Base-by-base conservation (phyloP, 2,888 invertebrate genomes). In the Drosophila melanosoma region DNA sequence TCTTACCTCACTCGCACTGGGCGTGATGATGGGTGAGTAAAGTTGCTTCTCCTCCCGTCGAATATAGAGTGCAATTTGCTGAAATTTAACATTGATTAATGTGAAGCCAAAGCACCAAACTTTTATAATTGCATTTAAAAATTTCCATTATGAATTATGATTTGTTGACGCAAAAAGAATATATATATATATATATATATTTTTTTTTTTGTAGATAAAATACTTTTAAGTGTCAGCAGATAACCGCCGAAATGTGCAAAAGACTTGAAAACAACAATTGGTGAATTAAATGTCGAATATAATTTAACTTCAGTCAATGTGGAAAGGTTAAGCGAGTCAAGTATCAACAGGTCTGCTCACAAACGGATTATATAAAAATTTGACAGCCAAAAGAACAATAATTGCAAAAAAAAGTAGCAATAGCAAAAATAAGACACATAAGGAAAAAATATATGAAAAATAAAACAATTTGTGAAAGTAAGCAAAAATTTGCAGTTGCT, bases 41-140 rank as follows among this genome's bases (percentile, higher is more conserved):
- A 92, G 78, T 33, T 92, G 83, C 12, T 86, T 86, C 67, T 93
- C 92, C 69, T 92, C 93, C 0, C 90, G 87, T 20, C 90, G 83
- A 64, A 92, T 87, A 38, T 92, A 92, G 33, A 89, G 86, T 6
- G 91, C 92, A 69, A 91, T 90, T 91, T 92, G 89, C 92, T 93
- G 66, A 0, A 89, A 89, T 20, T 20, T n/a, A 64, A 69, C 23
- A 57, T 17, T 40, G n/a, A 35, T 56, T 45, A 59, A 29, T 17
- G 36, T 48, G 11, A 51, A 23, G 45, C 17, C 26, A 26, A 4
- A 26, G 15, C 45, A 23, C 20, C 12, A 12, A 20, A 8, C 10
- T 40, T n/a, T 0, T 17, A n/a, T n/a, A 40, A n/a, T 40, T n/a
- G 20, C 6, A 11, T 45, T 23, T 23, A 0, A 23, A 23, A 15